These are phyloP conservation scores for Pogonocichla stellata DNA, from an alignment of 2,113 vertebrate genomes.

Conservation along the genomic window DNA sequence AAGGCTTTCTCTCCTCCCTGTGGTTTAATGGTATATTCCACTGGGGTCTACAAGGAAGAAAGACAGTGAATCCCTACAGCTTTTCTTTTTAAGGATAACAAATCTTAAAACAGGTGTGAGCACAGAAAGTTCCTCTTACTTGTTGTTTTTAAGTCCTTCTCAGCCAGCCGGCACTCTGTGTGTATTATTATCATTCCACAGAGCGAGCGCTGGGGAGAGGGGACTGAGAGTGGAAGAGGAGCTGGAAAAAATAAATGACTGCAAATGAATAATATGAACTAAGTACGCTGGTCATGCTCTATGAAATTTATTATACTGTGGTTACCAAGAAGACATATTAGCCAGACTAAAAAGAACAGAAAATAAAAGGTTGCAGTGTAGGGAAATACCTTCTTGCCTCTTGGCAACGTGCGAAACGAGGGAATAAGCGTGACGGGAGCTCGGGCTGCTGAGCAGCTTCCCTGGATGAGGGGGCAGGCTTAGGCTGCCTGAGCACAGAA, in stretches of 20 bases:
- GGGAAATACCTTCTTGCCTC: constrained; percentile 65
- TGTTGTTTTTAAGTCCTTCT: constrained; percentile 59
- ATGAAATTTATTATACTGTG: constrained; percentile 75
- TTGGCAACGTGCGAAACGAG: constrained; percentile 15
- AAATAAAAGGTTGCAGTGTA: constrained; percentile 60
- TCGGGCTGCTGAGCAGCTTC: constrained; percentile 10
- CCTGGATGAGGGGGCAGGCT: not conserved
- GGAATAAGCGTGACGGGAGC: constrained; percentile 34
- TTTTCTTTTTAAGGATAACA: constrained; percentile 87
- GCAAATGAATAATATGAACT: constrained; percentile 73
- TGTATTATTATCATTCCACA: constrained; percentile 71
- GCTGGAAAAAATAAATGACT: constrained; percentile 69
- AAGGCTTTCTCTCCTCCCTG: constrained; percentile 88
- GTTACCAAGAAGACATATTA: constrained; percentile 71
- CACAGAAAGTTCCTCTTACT: constrained; percentile 78
- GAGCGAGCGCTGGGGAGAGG: not conserved
- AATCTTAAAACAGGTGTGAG: constrained; percentile 95
- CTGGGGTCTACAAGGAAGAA: constrained; percentile 87
- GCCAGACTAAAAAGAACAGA: constrained; percentile 55
- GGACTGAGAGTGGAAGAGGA: not conserved
- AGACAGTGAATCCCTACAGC: constrained; percentile 88
- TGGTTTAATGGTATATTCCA: constrained; percentile 90
- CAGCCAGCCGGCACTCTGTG: constrained; percentile 1
- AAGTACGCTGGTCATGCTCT: constrained; percentile 71
- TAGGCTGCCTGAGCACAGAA: not conserved